Evolutionary conservation across 2,888 invertebrate species (phyloP), one percentile per base, ranked within the genome.

Genomic region (Drosophila borborema): DNA sequence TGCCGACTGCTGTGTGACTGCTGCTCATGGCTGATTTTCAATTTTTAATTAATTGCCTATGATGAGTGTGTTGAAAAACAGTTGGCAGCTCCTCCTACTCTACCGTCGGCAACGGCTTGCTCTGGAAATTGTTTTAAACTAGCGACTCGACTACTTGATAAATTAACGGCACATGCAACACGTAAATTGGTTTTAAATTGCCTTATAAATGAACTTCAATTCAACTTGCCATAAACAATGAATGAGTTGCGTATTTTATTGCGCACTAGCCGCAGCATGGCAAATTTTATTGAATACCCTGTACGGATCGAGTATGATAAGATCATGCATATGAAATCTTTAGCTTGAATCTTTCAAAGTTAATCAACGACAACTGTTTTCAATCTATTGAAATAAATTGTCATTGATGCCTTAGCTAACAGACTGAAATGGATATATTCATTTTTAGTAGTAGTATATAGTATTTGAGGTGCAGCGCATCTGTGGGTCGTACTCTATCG

Each of bases 161-260:
- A 90, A 86, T 86, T 77, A 86, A 90, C 86, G 81, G 90, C 86
- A 90, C 89, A 84, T 86, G 86, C 80, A 89, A 80, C 87, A 86
- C 86, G 87, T 86, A 86, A 86, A 86, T 86, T 86, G 90, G 77
- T 86, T 86, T 86, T 90, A 90, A 90, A 86, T 86, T 86, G 86
- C 80, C 84, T 74, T 81, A 86, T 84, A 86, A 89, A 86, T 86
- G 89, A 80, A 85, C 90, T 85, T 80, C 88, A 85, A 85, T 85
- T 85, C 86, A 68, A 64, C 63, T 71, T 55, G 72, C 70, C 73
- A 86, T 88, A 86, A 85, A 84, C 84, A 81, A 89, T 75, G 65
- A 20, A 65, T 69, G 81, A 74, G 54, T 69, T 75, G 64, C 62
- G n/a, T 64, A 72, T 80, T 80, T 70, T 67, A 81, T 77, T 78